Evolutionary conservation across 1,140 invertebrate species (phyloP).

Genomic region (Ostrea edulis): DNA sequence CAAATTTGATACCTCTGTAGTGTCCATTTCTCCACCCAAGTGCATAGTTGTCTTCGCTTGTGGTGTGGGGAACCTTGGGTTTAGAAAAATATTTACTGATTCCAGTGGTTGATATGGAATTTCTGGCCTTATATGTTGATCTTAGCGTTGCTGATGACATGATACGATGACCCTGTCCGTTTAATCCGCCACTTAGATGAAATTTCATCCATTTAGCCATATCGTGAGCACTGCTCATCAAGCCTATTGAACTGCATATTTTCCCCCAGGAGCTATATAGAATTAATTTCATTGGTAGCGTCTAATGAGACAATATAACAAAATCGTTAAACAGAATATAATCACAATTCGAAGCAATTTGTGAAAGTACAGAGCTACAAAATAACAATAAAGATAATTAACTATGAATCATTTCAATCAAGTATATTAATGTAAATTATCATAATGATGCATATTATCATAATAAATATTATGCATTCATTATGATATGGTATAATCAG

Average conservation of each 20-base stretch:
- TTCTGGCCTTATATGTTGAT: slow-evolving; percentile 44
- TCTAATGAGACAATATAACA: too few relatives aligned
- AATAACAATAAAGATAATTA: too few relatives aligned
- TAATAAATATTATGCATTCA: too few relatives aligned
- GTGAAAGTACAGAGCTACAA: too few relatives aligned
- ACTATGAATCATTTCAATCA: too few relatives aligned
- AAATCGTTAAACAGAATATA: too few relatives aligned
- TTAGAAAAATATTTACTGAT: slow-evolving; percentile 51
- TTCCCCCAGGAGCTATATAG: not conserved
- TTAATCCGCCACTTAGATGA: slow-evolving; percentile 56
- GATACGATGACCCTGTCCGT: slow-evolving; percentile 44
- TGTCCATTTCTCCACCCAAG: slow-evolving; percentile 58
- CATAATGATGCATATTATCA: too few relatives aligned
- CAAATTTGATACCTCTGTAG: slow-evolving; percentile 52
- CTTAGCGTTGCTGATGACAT: slow-evolving; percentile 26
- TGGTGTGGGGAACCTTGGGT: slow-evolving; percentile 54
- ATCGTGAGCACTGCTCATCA: slow-evolving; percentile 59
- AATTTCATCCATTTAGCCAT: slow-evolving; percentile 62
- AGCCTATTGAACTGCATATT: slow-evolving; percentile 47
- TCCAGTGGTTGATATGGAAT: slow-evolving; percentile 41
- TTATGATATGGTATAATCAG: too few relatives aligned
- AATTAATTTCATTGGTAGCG: not conserved
- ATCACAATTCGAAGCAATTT: too few relatives aligned
- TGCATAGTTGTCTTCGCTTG: slow-evolving; percentile 50
- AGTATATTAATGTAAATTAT: too few relatives aligned